Base-by-base conservation (phyloP, 53 echinoderm and acorn worm genomes). In the Stichopus horrens region DNA sequence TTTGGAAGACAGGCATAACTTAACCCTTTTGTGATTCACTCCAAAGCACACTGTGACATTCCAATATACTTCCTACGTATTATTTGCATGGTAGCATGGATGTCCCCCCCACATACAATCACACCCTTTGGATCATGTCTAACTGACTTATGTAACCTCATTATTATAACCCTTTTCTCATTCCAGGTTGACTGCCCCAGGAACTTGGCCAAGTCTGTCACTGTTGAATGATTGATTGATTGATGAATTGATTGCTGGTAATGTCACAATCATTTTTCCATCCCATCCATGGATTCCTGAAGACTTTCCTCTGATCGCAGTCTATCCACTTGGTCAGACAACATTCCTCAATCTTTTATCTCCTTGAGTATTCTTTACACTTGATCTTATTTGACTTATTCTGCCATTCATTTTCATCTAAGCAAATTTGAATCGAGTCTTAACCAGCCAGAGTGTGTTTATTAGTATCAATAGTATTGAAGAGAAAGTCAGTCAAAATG, bases 141-240 rank as follows among this genome's bases (percentile, higher is more conserved):
- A 19, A 13, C 23, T 74, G 20, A 21, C 20, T 4, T 19, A 14
- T 23, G 9, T 76, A 9, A 4, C 37, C 37, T 21, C 21, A 23
- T 9, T 11, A 85, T 0, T 58, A n/a, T 63, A 0, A 58, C 59
- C 58, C 21, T 13, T 8, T 14, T 37, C 23, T 37, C 9, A 57
- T 85, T 85, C n/a, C 94, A 97, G 97, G 97, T 97, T 23, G 97
- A 97, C 23, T 97, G 95, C 83, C 97, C 97, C 9, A 85, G 97
- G 10, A 97, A 97, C 74, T 22, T 97, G 92, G 97, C 97, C 74
- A 97, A 97, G 87, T 97, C 97, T 19, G 97, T 97, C 57, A 97
- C 97, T 0, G 97, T 97, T 57, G 97, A 97, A 73, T 97, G 89
- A 89, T 21, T 37, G 37, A 37, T 37, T 37, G 37, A 37, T 37